Base-by-base conservation (phyloP, 2,113 vertebrate genomes). In the Triplophysa rosa region DNA sequence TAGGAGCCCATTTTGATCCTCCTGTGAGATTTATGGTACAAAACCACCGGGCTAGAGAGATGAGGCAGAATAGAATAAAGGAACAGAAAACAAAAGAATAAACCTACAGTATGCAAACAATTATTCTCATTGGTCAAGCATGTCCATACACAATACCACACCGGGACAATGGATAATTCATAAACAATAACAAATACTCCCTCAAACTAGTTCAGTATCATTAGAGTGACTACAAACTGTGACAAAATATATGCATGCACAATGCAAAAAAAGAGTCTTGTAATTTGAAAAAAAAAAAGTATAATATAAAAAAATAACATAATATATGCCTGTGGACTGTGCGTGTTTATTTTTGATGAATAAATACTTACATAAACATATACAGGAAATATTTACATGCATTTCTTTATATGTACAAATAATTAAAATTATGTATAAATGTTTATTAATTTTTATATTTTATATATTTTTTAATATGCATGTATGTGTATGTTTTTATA, bases 101-200 rank as follows among this genome's bases (percentile, higher is more conserved):
- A n/a, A 56, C 7, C 52, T 58, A 56, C 6, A 14, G 14, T n/a
- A 7, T 6, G 54, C 26, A 72, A 42, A 72, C 54, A 73, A 61
- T 61, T 42, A 56, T 24, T 8, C 33, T 61, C 33, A 59, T 72
- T 72, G 21, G 33, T 72, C 33, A 59, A 10, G 21, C 52, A 61
- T 17, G 69, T 58, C 54, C 29, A 72, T 52, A 72, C 33, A 73
- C 70, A 73, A 73, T 73, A 59, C 54, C 16, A 37, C 54, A 40
- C 54, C 9, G 56, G 29, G 54, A 42, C 29, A 21, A 33, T 42
- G n/a, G n/a, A 17, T n/a, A 17, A 24, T 59, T 73, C 33, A 61
- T 59, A n/a, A 40, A 72, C 12, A 23, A 14, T 8, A 42, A 61
- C 59, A 26, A 21, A 71, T 71, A 33, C 2, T 33, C 29, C 52